Evolutionary conservation across 2,113 vertebrate species (phyloP), one percentile per base, ranked within the genome.

Genomic region (Microcebus griseorufus): DNA sequence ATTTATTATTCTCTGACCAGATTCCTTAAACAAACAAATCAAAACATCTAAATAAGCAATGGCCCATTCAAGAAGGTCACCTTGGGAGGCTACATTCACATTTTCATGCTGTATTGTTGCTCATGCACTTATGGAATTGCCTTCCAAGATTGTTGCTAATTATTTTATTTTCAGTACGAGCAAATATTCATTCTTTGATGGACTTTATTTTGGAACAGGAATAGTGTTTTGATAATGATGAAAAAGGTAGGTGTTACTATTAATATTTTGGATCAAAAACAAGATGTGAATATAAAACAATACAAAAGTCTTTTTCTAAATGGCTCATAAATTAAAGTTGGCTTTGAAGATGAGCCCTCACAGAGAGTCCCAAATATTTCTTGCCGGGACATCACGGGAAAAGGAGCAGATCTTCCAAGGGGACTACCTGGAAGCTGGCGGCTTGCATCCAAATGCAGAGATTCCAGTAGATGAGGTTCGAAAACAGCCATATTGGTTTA

Each of bases 241-340:
- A 27, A 75, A 93, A 96, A 94, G 16, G 20, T 65, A 11, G 29
- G 14, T 67, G 39, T 87, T 89, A 90, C 29, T 65, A 23, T 83
- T 89, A 90, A 25, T 65, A 23, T 85, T 92, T 83, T 53, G 60
- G 84, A 76, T 87, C 48, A 93, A 96, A 89, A 84, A 13, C 29
- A 76, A 90, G 39, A 76, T 27, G 7, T 60, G 34, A 58, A 32
- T 64, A 55, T 89, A 75, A 95, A 92, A 76, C 14, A 45, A 80
- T 51, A 39, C 72, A 64, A 72, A 51, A 83, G 25, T 90, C 22
- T 69, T 93, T 84, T 81, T 81, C 51, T 76, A 22, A 22, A 34
- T 65, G 76, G 14, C 37, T 92, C 13, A 75, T 39, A 55, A 78
- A 65, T 27, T 88, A 42, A 55, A 78, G 60, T 27, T 88, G 53